Conservation (phyloP, 2,113 vertebrate genomes). For the Anolis carolinensis region DNA sequence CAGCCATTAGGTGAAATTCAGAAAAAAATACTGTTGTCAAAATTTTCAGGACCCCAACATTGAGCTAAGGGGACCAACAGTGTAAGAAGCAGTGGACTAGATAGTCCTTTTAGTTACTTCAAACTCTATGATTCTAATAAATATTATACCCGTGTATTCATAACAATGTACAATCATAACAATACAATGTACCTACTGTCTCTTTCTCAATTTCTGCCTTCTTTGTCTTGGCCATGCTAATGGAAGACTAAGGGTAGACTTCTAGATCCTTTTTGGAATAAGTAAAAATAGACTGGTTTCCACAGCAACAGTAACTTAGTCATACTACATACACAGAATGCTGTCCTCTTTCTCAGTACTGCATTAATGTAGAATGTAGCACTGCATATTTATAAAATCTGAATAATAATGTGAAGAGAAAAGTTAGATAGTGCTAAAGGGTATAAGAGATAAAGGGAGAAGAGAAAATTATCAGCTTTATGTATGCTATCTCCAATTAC, state of each 20-base stretch:
- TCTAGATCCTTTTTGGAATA: slow-evolving; percentile 22
- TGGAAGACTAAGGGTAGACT: not conserved
- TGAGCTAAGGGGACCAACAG: too few relatives aligned
- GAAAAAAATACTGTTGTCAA: too few relatives aligned
- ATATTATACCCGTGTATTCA: not conserved
- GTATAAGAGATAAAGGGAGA: slow-evolving; percentile 4
- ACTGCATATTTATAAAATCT: slow-evolving; percentile 25
- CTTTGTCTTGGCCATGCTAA: slow-evolving; percentile 28
- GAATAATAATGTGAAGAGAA: slow-evolving; percentile 17
- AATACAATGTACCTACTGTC: slow-evolving; percentile 11
- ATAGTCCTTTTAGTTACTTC: too few relatives aligned
- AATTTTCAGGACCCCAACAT: too few relatives aligned
- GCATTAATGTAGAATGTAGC: slow-evolving; percentile 9
- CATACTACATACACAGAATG: not conserved
- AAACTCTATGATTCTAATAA: not conserved
- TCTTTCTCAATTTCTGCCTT: not conserved
- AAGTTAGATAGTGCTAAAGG: slow-evolving; percentile 23
- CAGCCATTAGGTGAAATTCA: too few relatives aligned
- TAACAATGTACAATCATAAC: not conserved
- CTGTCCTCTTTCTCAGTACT: accelerated
- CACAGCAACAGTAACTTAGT: not conserved
- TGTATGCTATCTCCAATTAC: slow-evolving; percentile 37
- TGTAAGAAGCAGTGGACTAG: too few relatives aligned
- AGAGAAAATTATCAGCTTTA: slow-evolving; percentile 14
- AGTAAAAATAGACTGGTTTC: not conserved